Evolutionary conservation across 1,140 invertebrate species (phyloP).

Genomic region (Leucophenga varia): DNA sequence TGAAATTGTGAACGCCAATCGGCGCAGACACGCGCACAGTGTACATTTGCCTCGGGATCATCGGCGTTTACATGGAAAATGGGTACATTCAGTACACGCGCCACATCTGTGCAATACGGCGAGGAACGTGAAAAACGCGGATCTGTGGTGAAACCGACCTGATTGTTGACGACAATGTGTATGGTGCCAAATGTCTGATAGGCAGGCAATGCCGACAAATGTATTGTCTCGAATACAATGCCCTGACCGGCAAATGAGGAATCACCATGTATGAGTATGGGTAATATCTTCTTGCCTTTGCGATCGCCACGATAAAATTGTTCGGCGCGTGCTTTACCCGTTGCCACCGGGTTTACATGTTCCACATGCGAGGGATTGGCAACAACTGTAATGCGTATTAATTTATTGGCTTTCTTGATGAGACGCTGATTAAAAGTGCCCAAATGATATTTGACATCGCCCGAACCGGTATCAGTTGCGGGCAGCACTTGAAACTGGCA

Average conservation of each 20-base stretch:
- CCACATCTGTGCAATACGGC: conserved; percentile 75
- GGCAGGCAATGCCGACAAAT: conserved; percentile 78
- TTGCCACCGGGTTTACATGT: conserved; percentile 80
- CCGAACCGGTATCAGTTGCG: conserved; percentile 75
- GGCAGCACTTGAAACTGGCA: conserved; percentile 81
- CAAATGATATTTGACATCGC: conserved; percentile 95
- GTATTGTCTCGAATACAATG: conserved; percentile 84
- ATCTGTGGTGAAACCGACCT: conserved; percentile 92
- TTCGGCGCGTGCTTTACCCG: conserved; percentile 81
- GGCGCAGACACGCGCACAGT: conserved; percentile 81
- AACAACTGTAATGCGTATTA: conserved; percentile 78
- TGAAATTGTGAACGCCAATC: conserved; percentile 83
- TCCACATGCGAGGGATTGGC: conserved; percentile 93
- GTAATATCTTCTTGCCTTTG: conserved; percentile 72
- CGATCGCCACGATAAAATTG: conserved; percentile 80
- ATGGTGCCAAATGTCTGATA: conserved; percentile 88
- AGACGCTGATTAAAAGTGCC: conserved; percentile 80
- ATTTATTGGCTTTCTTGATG: conserved; percentile 78
- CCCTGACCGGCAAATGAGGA: conserved; percentile 88
- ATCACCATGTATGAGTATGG: conserved; percentile 84
- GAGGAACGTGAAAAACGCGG: conserved; percentile 72
- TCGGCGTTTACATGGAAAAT: conserved; percentile 95
- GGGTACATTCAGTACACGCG: conserved; percentile 83
- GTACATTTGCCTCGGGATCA: conserved; percentile 86
- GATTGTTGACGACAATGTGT: conserved; percentile 90